Conservation (phyloP, 1,140 invertebrate species). For the Mizuhopecten yessoensis region DNA sequence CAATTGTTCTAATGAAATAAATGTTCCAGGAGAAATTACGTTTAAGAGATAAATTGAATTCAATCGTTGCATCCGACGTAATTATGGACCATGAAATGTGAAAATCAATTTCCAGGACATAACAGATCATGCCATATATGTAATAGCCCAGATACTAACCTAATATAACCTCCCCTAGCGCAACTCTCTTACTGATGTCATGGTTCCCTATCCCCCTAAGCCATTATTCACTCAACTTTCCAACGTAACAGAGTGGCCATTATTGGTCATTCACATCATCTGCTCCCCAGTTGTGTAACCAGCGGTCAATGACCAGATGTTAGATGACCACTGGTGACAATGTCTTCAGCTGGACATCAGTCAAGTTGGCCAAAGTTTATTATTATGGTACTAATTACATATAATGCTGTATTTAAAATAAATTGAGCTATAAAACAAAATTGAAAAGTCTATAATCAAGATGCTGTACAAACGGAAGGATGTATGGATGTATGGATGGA, state of each 20-base stretch:
- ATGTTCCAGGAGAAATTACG: background rate
- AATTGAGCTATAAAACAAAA: too few species aligned
- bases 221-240: background rate
- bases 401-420: too few species aligned
- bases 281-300: background rate
- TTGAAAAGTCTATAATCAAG: too few species aligned
- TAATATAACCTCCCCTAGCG: constrained; percentile 4
- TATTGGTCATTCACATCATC: background rate
- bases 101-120: constrained; percentile 7
- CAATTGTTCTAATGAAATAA: background rate
- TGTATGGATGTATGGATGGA: too few species aligned
- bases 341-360: background rate
- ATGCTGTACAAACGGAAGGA: too few species aligned
- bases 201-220: background rate
- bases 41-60: background rate
- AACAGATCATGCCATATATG: constrained; percentile 9
- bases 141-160: background rate
- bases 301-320: background rate
- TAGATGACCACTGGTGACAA: background rate
- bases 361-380: background rate
- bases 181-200: constrained; percentile 13
- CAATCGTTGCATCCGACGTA: background rate
- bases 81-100: constrained; percentile 3
- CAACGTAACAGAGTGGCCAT: background rate
- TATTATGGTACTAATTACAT: too few species aligned